A percentile compares a stretch with the other conserved stretches of the same genome.
Conservation (phyloP, 1,140 invertebrate species). For the Cyclargus thomasi region DNA sequence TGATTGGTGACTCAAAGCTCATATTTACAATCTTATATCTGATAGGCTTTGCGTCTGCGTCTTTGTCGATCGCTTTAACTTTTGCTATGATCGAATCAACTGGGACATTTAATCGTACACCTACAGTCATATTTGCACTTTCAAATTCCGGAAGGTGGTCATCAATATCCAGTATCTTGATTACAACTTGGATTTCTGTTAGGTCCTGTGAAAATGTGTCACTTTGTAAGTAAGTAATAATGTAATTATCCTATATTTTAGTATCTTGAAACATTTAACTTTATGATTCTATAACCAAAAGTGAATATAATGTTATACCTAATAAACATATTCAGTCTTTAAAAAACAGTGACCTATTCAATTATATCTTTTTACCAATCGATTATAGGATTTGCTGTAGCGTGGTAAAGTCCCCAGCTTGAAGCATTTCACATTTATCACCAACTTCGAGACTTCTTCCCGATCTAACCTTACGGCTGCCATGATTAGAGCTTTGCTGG, state of each 20-base stretch:
- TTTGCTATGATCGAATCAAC: conserved; percentile 82
- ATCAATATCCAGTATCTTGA: conserved; percentile 83
- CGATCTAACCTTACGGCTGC: conserved; percentile 80
- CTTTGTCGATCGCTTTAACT: conserved; percentile 80
- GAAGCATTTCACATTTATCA: conserved; percentile 83
- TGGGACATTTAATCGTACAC: conserved; percentile 84
- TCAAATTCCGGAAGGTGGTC: conserved; percentile 84
- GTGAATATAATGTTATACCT: too few species aligned
- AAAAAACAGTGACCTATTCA: too few species aligned
- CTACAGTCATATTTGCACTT: conserved; percentile 80
- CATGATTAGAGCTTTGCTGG: conserved; percentile 80
- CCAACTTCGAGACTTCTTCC: conserved; percentile 77
- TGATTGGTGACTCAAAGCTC: conserved; percentile 79
- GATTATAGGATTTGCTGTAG: conserved; percentile 77
- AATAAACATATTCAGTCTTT: too few species aligned
- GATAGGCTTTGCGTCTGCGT: conserved; percentile 80
- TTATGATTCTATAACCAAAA: too few species aligned
- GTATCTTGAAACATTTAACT: too few species aligned
- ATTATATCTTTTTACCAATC: conserved; percentile 53
- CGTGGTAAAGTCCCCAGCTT: conserved; percentile 72
- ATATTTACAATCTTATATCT: conserved; percentile 79
- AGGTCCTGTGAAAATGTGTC: conserved; percentile 74
- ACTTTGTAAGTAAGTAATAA: not conserved
- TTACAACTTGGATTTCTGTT: conserved; percentile 80
- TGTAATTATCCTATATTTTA: too few species aligned